phyloP scores from a whole-genome alignment of 1,140 invertebrate species.

The Zaprionus capensis region DNA sequence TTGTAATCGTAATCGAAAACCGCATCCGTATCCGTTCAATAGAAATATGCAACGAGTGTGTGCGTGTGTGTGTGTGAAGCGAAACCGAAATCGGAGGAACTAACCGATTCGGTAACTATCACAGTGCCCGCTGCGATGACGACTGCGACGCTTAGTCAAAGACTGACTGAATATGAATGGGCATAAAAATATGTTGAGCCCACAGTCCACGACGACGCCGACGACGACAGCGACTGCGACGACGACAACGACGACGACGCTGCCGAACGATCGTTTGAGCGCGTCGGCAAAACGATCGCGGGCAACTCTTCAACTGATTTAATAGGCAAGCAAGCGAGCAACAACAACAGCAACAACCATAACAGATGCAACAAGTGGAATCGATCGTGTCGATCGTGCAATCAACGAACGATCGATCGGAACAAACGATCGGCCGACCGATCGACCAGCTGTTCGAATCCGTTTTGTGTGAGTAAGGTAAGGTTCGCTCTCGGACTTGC shows the following conservation, averaged over 20 bases:
- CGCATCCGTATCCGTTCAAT: constrained; percentile 61
- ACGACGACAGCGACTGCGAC: constrained; percentile 38
- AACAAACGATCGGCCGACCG: constrained; percentile 28
- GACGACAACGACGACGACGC: constrained; percentile 6
- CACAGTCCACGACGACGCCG: constrained; percentile 50
- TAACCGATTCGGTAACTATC: constrained; percentile 28
- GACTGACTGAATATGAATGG: constrained; percentile 78
- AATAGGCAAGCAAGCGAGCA: constrained; percentile 43
- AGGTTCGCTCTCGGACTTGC: constrained; percentile 7
- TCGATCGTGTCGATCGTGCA: constrained; percentile 50
- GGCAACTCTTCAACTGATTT: constrained; percentile 62
- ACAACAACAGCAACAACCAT: constrained; percentile 38
- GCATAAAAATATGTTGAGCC: constrained; percentile 60
- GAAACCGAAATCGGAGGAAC: constrained; percentile 34
- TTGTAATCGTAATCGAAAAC: constrained; percentile 44
- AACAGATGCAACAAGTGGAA: constrained; percentile 76
- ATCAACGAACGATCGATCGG: constrained; percentile 33
- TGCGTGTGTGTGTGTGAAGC: background rate
- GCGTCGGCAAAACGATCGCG: constrained; percentile 50
- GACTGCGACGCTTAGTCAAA: constrained; percentile 76
- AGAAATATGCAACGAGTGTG: constrained; percentile 17
- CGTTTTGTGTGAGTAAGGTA: constrained; percentile 73
- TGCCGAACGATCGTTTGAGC: constrained; percentile 47
- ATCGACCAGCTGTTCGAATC: constrained; percentile 75
- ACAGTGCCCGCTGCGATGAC: constrained; percentile 56